phyloP scores from a whole-genome alignment of 2,888 invertebrate species.

The Caenorhabditis japonica region DNA sequence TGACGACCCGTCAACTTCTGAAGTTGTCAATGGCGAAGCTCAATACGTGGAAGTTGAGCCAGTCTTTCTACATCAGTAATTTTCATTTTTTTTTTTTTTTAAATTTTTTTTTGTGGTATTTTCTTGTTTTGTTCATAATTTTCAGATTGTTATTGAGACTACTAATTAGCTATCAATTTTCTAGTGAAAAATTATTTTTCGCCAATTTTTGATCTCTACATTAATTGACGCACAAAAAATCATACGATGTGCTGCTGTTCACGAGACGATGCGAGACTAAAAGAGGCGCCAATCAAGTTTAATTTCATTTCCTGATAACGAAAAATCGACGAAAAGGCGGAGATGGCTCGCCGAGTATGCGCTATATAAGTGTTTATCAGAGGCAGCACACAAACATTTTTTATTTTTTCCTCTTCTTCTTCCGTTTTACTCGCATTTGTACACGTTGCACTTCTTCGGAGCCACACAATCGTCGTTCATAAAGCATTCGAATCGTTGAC shows the following conservation, averaged over 20 bases:
- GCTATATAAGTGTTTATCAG: no score
- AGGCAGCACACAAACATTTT: no score
- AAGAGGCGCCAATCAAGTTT: conserved; percentile 14
- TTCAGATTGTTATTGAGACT: background rate
- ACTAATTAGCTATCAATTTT: background rate
- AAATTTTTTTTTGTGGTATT: background rate
- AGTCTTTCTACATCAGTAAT: conserved; percentile 43
- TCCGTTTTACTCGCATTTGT: background rate
- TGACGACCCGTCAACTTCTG: background rate
- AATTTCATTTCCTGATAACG: conserved; percentile 2
- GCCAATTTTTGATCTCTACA: no score
- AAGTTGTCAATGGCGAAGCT: background rate
- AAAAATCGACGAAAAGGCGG: conserved; percentile 3
- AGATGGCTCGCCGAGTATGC: no score
- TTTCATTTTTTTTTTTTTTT: background rate
- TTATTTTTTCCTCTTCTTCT: no score
- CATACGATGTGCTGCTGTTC: no score
- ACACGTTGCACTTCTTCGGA: background rate
- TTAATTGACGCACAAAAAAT: no score
- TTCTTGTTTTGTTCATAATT: background rate
- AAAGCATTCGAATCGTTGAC: conserved; percentile 13
- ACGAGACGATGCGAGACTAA: background rate
- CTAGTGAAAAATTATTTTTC: background rate
- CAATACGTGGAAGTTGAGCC: conserved; percentile 21
- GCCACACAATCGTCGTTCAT: background rate